Evolutionary conservation across 2,888 invertebrate species (phyloP).

Genomic region (Myopa testacea): DNA sequence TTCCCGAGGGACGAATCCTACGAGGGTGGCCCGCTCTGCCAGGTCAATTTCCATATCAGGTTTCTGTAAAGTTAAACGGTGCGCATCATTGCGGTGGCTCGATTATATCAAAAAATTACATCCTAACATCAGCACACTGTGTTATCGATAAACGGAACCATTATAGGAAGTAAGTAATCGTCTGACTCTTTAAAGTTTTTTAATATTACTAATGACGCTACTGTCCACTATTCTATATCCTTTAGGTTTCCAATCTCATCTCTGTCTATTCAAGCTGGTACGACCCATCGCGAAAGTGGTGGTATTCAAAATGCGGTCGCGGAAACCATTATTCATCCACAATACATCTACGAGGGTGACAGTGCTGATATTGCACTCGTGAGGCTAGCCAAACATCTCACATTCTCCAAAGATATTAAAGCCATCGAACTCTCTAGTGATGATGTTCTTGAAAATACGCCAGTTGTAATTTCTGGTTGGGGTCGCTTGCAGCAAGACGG

Average conservation of each 20-base stretch:
- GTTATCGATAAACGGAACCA: constrained; percentile 53
- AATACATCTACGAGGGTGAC: constrained; percentile 44
- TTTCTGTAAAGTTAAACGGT: constrained; percentile 57
- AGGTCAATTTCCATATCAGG: constrained; percentile 66
- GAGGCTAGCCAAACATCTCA: constrained; percentile 48
- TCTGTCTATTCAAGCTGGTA: constrained; percentile 60
- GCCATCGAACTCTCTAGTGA: constrained; percentile 50
- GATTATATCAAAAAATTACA: constrained; percentile 58
- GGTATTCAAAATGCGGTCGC: constrained; percentile 54
- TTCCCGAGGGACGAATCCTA: constrained; percentile 56
- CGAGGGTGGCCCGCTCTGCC: constrained; percentile 62
- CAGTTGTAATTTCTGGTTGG: constrained; percentile 60
- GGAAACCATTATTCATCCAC: constrained; percentile 52
- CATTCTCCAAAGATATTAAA: constrained; percentile 50
- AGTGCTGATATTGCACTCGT: constrained; percentile 60
- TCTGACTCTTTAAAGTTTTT: background rate
- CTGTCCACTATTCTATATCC: background rate
- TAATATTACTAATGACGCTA: no score
- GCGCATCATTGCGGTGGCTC: constrained; percentile 59
- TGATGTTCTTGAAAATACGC: constrained; percentile 47
- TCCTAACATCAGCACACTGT: constrained; percentile 63
- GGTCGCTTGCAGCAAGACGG: constrained; percentile 50
- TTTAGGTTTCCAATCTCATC: constrained; percentile 56
- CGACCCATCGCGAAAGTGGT: constrained; percentile 59
- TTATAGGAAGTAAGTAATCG: constrained; percentile 51